phyloP scores from a whole-genome alignment of 2,113 vertebrate genomes.

The Ursus arctos region DNA sequence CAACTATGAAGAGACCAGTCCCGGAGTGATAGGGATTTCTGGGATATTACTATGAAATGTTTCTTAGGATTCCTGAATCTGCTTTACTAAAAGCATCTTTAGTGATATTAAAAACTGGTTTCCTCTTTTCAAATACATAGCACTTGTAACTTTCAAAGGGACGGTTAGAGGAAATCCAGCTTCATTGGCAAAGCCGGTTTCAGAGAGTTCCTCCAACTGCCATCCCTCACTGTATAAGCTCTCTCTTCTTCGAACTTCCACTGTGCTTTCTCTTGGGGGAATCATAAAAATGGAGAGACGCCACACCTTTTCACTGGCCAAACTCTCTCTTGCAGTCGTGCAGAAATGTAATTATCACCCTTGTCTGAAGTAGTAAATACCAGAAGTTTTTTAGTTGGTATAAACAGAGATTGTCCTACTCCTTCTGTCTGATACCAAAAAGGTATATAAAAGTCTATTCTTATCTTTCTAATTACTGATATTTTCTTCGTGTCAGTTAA shows the following conservation, averaged over 20 bases:
- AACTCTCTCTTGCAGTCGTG: neutral
- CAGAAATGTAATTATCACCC: neutral
- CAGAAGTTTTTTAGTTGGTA: slow-evolving; percentile 4
- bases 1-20: neutral
- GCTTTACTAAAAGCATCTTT: slow-evolving; percentile 16
- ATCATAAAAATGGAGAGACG: neutral
- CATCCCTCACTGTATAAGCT: rapidly evolving
- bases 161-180: neutral
- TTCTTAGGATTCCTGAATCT: neutral
- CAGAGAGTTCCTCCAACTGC: neutral
- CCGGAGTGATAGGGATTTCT: neutral
- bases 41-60: neutral
- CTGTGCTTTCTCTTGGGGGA: neutral
- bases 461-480: slow-evolving; percentile 64
- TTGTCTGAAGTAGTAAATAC: neutral
- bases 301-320: neutral
- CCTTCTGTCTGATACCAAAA: slow-evolving; percentile 49
- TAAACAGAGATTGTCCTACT: slow-evolving; percentile 36
- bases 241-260: neutral
- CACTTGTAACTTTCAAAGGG: neutral
- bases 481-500: slow-evolving; percentile 70
- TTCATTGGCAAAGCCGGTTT: neutral
- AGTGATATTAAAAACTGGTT: neutral
- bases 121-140: neutral
- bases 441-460: slow-evolving; percentile 58